Conservation (phyloP, 2,888 invertebrate species). For the Drosophila multiciliata region DNA sequence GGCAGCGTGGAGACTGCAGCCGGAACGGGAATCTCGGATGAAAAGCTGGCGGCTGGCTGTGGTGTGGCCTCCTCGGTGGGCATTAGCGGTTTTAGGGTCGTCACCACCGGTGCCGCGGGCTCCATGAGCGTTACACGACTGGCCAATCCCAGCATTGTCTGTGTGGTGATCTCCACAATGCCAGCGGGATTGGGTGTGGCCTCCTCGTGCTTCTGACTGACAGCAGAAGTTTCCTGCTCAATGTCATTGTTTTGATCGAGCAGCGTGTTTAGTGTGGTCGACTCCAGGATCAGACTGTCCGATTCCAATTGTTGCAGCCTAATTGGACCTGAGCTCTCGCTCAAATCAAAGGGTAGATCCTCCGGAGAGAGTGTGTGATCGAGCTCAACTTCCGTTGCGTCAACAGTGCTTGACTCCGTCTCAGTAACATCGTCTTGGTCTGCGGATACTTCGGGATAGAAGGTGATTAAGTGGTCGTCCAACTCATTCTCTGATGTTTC, state of each 20-base stretch:
- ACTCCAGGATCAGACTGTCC: constrained; percentile 81
- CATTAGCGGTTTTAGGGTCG: constrained; percentile 79
- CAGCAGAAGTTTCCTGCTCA: constrained; percentile 29
- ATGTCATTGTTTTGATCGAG: constrained; percentile 55
- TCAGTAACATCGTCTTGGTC: constrained; percentile 29
- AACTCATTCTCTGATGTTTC: constrained; percentile 31
- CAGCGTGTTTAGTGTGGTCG: constrained; percentile 67
- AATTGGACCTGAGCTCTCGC: constrained; percentile 53
- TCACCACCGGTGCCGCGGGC: constrained; percentile 83
- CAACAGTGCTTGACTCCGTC: constrained; percentile 22
- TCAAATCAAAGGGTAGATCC: constrained; percentile 81
- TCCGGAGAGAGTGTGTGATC: constrained; percentile 74
- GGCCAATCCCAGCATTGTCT: constrained; percentile 84
- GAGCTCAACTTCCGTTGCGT: constrained; percentile 30
- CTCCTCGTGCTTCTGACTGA: constrained; percentile 46
- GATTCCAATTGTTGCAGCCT: constrained; percentile 79
- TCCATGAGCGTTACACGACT: constrained; percentile 86
- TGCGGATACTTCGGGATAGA: constrained; percentile 62
- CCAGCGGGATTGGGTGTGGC: constrained; percentile 79
- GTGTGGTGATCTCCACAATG: constrained; percentile 83
- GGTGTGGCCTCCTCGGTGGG: constrained; percentile 70
- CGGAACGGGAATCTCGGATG: constrained; percentile 28
- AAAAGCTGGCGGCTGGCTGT: constrained; percentile 48
- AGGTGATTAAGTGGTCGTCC: constrained; percentile 63
- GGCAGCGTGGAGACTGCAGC: constrained; percentile 9